Conservation (phyloP, 2,888 invertebrate species). For the Lymantria monacha region DNA sequence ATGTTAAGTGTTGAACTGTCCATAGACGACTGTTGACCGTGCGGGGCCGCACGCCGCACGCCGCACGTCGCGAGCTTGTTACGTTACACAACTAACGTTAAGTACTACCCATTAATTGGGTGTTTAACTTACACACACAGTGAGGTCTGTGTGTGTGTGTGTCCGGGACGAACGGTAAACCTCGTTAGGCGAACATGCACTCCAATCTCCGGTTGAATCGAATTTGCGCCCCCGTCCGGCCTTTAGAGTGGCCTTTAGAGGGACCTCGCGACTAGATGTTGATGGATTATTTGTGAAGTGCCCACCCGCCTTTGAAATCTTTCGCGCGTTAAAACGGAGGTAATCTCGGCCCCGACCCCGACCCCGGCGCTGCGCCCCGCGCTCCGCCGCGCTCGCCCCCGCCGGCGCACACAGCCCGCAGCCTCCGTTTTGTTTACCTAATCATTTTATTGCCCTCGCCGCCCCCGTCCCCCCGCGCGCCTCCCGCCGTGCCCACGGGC, state of each 20-base stretch:
- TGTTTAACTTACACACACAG: too few relatives aligned
- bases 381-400: conserved; percentile 27
- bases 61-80: too few relatives aligned
- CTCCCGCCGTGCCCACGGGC: conserved; percentile 24
- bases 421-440: conserved; percentile 74
- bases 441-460: conserved; percentile 67
- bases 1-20: too few relatives aligned
- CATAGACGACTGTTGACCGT: too few relatives aligned
- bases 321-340: conserved; percentile 81
- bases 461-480: conserved; percentile 26
- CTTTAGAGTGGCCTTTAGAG: conserved; percentile 55
- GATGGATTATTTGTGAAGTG: conserved; percentile 81
- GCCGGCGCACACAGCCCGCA: conserved; percentile 57
- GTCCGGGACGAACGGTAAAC: conserved; percentile 34
- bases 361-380: conserved; percentile 17
- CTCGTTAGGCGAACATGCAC: conserved; percentile 76
- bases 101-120: neutral
- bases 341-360: conserved; percentile 57
- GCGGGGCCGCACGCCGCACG: too few relatives aligned
- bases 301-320: conserved; percentile 76
- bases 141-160: neutral
- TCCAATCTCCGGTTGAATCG: conserved; percentile 72
- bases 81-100: neutral
- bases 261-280: conserved; percentile 62
- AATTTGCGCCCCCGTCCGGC: conserved; percentile 55